Evolutionary conservation across 2,113 vertebrate species (phyloP), one percentile per base, ranked within the genome.

Genomic region (Sander lucioperca): DNA sequence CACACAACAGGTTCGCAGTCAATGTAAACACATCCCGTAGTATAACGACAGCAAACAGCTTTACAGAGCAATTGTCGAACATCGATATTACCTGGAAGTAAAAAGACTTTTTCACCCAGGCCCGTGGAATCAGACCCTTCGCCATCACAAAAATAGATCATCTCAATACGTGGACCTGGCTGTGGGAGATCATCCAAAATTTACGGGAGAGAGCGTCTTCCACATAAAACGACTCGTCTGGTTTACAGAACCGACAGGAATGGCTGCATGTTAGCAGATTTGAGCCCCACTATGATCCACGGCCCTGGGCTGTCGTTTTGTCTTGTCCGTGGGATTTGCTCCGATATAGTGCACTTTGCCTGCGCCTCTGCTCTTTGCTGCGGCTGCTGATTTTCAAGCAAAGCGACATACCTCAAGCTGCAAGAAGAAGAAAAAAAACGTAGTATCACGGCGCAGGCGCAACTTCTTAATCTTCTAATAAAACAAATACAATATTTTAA

Each of bases 81-180:
- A 56, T 6, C 11, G 5, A 23, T 23, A 30, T 88, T 96, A 98
- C 97, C 96, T 98, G 97, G 87, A 96, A 95, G 88, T 95, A 95
- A 85, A 92, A 96, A 62, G 96, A 96, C 92, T 96, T 97, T 91
- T 96, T 96, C 74, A 97, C 95, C 96, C 97, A 97, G 96, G 96
- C 96, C 94, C 96, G 96, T 94, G 97, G 93, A 94, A 97, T 95
- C 93, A 98, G 95, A 95, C 94, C 95, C 95, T 95, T 97, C 96
- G 97, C 97, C 97, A 98, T 98, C 94, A 96, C 95, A 96, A 80
- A 93, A 96, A 95, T 93, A 77, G 94, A 95, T 96, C 97, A 98
- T 97, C 88, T 95, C 96, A 96, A 93, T 94, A 89, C 92, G 94
- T 88, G 90, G 90, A 94, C 84, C 93, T 90, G 91, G 74, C 83